Percentiles rank a stretch among this genome's conserved stretches.
These are phyloP conservation scores for Myripristis murdjan DNA, from an alignment of 2,797 vertebrate genomes.

Conservation along the genomic window DNA sequence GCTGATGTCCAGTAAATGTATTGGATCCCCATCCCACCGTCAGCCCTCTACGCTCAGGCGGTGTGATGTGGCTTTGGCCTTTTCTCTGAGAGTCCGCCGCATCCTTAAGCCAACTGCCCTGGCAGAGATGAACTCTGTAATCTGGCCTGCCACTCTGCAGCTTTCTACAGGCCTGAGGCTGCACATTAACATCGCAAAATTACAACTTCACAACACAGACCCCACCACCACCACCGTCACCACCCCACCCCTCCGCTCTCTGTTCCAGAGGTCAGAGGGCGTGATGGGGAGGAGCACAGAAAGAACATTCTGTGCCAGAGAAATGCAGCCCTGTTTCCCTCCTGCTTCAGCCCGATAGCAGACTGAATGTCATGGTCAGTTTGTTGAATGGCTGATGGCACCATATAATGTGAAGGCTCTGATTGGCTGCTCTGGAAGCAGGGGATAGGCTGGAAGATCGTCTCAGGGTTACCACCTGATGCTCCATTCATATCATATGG, in stretches of 20 bases:
- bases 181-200: conserved; percentile 49
- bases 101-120: conserved; percentile 29
- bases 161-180: conserved; percentile 3
- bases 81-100: conserved; percentile 8
- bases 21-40: conserved; percentile 3
- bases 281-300: conserved; percentile 57
- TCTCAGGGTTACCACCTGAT: conserved; percentile 42
- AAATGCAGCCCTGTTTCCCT: conserved; percentile 87
- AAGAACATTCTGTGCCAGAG: conserved; percentile 86
- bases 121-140: conserved; percentile 15
- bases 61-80: conserved; percentile 22
- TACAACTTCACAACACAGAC: conserved; percentile 64
- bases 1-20: conserved; percentile 43
- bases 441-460: conserved; percentile 49
- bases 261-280: conserved; percentile 58
- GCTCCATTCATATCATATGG: conserved; percentile 2
- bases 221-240: too few species aligned
- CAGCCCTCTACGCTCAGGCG: conserved; percentile 10
- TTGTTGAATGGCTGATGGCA: conserved; percentile 63
- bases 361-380: conserved; percentile 74
- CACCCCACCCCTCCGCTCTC: conserved; percentile 2
- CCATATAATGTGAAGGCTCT: conserved; percentile 57
- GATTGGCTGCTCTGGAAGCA: conserved; percentile 61
- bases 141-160: neutral
- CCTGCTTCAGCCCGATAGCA: conserved; percentile 78